Evolutionary conservation across 53 echinoderm and acorn worm species (phyloP), one percentile per base, ranked within the genome.

Genomic region (Echinometra lucunter): DNA sequence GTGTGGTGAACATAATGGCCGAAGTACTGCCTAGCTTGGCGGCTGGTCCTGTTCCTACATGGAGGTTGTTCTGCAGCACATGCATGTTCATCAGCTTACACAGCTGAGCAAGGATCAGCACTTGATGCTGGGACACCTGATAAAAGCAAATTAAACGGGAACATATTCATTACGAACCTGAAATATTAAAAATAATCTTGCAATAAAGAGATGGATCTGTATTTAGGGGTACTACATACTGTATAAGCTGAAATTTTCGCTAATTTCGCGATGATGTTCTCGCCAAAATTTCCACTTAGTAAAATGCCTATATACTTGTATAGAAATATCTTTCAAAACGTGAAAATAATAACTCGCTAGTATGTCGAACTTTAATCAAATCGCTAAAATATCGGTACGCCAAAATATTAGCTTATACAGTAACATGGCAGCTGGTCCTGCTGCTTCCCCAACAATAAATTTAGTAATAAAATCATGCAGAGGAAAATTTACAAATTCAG

Each of bases 1-100:
- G 98, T 66, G 98, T 97, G 4, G 97, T 93, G 44, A 98, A 92
- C 88, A 98, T 94, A 16, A 97, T 89, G 6, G 97, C 96, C 0
- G 99, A 97, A 19, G 97, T 95, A 91, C 97, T 98, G 32, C 99
- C 99, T 2, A 98, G 95, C 66, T 96, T 98, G 40, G 96, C 95
- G 80, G 95, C 96, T 1, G 97, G 96, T 57, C 98, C 98, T 37
- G 97, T 97, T 15, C 98, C 98, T 9, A 97, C 95, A 21, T 96
- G 95, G 78, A 95, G 74, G 95, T 97, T 98, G 30, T 97, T 96
- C 83, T 98, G 97, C 19, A 98, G 91, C 25, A 97, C 94, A 38
- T 96, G 96, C 97, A 97, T 96, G 56, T 95, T 94, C 95, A 97
- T 98, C 58, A 96, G 89, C 49, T 97, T 98, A 75, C 97, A 96